Conservation (phyloP, 2,888 invertebrate genomes). For the Agrilus cyanescens region DNA sequence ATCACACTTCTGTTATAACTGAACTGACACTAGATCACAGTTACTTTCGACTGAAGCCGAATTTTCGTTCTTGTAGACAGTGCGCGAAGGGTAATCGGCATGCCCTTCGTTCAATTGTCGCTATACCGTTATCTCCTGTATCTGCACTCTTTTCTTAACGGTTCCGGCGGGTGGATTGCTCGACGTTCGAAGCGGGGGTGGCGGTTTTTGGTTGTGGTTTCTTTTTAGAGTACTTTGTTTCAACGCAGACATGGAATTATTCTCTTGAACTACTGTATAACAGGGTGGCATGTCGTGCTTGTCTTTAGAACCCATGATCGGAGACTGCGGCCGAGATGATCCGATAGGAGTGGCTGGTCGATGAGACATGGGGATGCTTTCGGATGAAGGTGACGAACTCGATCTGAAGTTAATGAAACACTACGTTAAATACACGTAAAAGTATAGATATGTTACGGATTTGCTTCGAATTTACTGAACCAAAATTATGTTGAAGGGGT, state of each 20-base stretch:
- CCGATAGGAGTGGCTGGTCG: slow-evolving; percentile 29
- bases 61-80: slow-evolving; percentile 5
- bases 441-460: too few relatives aligned
- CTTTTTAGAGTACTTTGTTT: slow-evolving; percentile 25
- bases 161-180: slow-evolving; percentile 40
- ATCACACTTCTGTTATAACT: slow-evolving; percentile 29
- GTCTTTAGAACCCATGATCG: slow-evolving; percentile 26
- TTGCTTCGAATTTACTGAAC: too few relatives aligned
- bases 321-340: slow-evolving; percentile 33
- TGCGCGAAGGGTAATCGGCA: slow-evolving; percentile 8
- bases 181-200: slow-evolving; percentile 32
- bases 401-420: slow-evolving; percentile 17
- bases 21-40: slow-evolving; percentile 32
- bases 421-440: slow-evolving; percentile 4
- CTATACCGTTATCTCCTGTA: slow-evolving; percentile 72
- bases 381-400: slow-evolving; percentile 30
- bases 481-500: too few relatives aligned
- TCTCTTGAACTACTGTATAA: slow-evolving; percentile 38
- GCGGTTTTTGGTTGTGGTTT: slow-evolving; percentile 28
- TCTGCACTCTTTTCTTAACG: slow-evolving; percentile 67
- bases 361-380: slow-evolving; percentile 34
- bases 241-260: slow-evolving; percentile 28
- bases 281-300: slow-evolving; percentile 39
- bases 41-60: slow-evolving; percentile 15
- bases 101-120: slow-evolving; percentile 27